Evolutionary conservation across 92 coral and sea anemone species (phyloP), one percentile per base, ranked within the genome.

Genomic region (Zoanthus gigantus): DNA sequence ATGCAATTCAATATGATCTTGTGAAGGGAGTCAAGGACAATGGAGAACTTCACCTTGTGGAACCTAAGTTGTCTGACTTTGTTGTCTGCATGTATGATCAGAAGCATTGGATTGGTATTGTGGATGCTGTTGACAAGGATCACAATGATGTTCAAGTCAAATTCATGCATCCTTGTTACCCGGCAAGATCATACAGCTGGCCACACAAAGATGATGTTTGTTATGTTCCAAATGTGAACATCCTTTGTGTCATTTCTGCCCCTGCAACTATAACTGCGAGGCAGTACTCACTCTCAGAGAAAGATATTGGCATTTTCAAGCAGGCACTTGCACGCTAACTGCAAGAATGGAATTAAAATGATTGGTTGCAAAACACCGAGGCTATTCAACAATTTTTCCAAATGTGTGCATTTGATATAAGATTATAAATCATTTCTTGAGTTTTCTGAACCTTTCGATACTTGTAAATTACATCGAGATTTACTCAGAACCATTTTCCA

Each of bases 141-240:
- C 74, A 79, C 16, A 71, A 88, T 44, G 85, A 78, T 74, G 42
- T 88, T 14, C n/a, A 79, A 88, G 90, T 80, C n/a, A 80, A 79
- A 69, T 88, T 88, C n/a, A 88, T 88, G 87, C 82, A 88, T 88
- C 83, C 89, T 56, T 73, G 89, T 79, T 85, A 85, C 89, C 84
- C 89, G 37, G 84, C 89, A 86, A 86, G 89, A 77, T 86, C 89
- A 56, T 86, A 76, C 76, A 61, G 53, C 85, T 78, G 85, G 79
- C 90, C 90, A 78, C 57, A 61, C 85, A 87, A 34, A 87, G 77
- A 87, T 87, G 90, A 57, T 69, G 45, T 68, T 68, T 29, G 46
- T 68, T 73, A 1, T 73, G 56, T 14, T n/a, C 78, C 78, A 73
- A 73, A 73, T 10, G 57, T 73, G 13, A 73, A 68, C 16, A 7